Percentiles rank a stretch among this genome's conserved stretches.
Conservation (phyloP, 2,888 invertebrate species). For the Eustalomyia histrio region DNA sequence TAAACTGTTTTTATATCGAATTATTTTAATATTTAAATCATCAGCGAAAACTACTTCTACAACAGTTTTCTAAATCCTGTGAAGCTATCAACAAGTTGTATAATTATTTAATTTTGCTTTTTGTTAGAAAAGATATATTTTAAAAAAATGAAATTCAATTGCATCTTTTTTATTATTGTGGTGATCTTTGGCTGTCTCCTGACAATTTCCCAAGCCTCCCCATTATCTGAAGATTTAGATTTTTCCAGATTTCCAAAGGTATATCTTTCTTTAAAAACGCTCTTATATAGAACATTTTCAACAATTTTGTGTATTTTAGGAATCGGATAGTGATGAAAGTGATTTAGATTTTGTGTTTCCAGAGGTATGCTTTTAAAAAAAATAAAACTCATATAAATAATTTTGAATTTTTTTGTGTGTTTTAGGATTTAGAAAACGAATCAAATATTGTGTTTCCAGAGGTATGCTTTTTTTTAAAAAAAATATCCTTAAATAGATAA, state of each 20-base stretch:
- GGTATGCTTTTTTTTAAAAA: too few species aligned
- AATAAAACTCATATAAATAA: too few species aligned
- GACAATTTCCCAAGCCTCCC: neutral
- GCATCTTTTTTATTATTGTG: neutral
- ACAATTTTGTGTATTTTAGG: too few species aligned
- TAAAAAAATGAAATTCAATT: neutral
- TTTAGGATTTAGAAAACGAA: too few species aligned
- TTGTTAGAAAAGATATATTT: neutral
- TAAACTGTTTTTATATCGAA: neutral
- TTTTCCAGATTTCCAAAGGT: neutral
- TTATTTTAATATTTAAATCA: constrained; percentile 4
- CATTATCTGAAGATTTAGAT: neutral
- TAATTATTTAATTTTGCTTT: neutral
- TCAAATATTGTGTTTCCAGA: too few species aligned
- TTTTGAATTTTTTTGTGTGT: too few species aligned
- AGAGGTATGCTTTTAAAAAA: too few species aligned
- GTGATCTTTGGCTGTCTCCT: neutral
- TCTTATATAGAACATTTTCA: too few species aligned
- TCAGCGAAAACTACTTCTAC: neutral
- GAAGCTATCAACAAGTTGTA: neutral
- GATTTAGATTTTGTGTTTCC: too few species aligned
- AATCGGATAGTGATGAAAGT: too few species aligned
- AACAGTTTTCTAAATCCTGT: neutral
- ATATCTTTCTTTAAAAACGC: neutral
- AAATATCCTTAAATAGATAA: too few species aligned